phyloP scores from a whole-genome alignment of 2,888 invertebrate genomes.

The Fragum fragum region DNA sequence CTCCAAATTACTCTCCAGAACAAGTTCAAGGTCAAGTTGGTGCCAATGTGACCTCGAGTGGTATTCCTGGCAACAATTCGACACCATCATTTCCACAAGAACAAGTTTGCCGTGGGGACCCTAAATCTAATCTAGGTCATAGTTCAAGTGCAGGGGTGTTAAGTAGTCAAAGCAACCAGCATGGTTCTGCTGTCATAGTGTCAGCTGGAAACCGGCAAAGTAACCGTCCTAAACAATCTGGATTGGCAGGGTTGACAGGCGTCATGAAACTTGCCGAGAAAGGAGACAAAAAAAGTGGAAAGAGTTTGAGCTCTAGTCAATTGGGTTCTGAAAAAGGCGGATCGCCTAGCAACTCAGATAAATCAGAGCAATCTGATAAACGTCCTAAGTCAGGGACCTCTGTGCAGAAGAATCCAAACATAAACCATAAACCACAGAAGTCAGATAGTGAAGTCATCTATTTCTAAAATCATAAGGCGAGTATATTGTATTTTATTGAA shows the following conservation, averaged over 20 bases:
- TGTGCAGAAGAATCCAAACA: slow-evolving; percentile 42
- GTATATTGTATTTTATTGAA: no score
- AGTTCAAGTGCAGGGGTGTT: slow-evolving; percentile 56
- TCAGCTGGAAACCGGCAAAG: slow-evolving; percentile 54
- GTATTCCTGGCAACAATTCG: slow-evolving; percentile 50
- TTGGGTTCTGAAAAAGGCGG: slow-evolving; percentile 48
- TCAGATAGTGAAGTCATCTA: slow-evolving; percentile 74
- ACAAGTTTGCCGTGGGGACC: neutral
- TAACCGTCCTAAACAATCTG: slow-evolving; percentile 64
- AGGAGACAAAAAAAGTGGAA: slow-evolving; percentile 65
- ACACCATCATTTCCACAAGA: slow-evolving; percentile 40
- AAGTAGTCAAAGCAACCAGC: slow-evolving; percentile 44
- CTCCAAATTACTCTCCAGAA: slow-evolving; percentile 44
- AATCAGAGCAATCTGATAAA: slow-evolving; percentile 34
- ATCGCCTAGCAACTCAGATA: slow-evolving; percentile 22
- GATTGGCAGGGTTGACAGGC: slow-evolving; percentile 65
- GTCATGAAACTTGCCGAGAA: slow-evolving; percentile 81
- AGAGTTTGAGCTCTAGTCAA: slow-evolving; percentile 60
- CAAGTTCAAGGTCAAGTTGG: slow-evolving; percentile 32
- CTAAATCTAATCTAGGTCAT: slow-evolving; percentile 38
- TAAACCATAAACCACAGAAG: slow-evolving; percentile 67
- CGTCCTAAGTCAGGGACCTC: slow-evolving; percentile 50
- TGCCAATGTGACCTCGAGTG: slow-evolving; percentile 33
- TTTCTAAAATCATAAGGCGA: slow-evolving; percentile 62
- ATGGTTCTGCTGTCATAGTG: slow-evolving; percentile 47